phyloP scores from a whole-genome alignment of 2,888 invertebrate genomes.

The Leucophenga maculata region DNA sequence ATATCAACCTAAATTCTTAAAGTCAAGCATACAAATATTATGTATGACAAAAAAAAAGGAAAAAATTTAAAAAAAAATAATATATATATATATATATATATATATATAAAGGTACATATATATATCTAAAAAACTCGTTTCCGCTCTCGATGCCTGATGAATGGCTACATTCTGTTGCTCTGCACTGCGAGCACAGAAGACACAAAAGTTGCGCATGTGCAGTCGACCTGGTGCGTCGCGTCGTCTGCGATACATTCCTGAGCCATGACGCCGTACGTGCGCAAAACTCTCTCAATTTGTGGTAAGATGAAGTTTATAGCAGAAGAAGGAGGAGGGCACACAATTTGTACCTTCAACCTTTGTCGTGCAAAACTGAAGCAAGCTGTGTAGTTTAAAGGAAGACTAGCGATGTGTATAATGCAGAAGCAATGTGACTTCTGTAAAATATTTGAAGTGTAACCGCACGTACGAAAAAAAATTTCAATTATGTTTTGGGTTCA shows the following conservation, averaged over 20 bases:
- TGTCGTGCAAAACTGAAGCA: constrained; percentile 4
- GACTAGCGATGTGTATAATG: constrained; percentile 28
- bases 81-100: no score
- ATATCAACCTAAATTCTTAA: constrained; percentile 20
- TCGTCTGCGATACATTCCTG: constrained; percentile 56
- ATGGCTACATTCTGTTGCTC: constrained; percentile 16
- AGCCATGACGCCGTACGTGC: constrained; percentile 54
- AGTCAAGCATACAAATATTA: constrained; percentile 1
- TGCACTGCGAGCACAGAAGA: constrained; percentile 23
- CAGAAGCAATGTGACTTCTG: constrained; percentile 16
- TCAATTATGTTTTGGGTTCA: no score
- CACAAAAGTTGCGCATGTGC: constrained; percentile 4
- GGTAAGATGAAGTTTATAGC: constrained; percentile 12
- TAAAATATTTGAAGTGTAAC: background rate
- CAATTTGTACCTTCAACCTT: constrained; percentile 57
- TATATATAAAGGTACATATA: background rate
- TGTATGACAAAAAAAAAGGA: background rate
- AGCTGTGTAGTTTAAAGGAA: constrained; percentile 18
- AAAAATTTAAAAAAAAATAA: constrained; percentile 38
- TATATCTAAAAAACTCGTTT: constrained; percentile 52
- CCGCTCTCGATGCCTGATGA: constrained; percentile 34
- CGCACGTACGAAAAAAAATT: background rate
- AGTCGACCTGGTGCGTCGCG: constrained; percentile 1
- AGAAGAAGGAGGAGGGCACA: no score
- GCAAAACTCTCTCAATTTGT: background rate